Percentiles rank a stretch among this genome's conserved stretches.
Evolutionary conservation across 2,113 vertebrate species (phyloP).

Genomic region (Epinephelus fuscoguttatus): DNA sequence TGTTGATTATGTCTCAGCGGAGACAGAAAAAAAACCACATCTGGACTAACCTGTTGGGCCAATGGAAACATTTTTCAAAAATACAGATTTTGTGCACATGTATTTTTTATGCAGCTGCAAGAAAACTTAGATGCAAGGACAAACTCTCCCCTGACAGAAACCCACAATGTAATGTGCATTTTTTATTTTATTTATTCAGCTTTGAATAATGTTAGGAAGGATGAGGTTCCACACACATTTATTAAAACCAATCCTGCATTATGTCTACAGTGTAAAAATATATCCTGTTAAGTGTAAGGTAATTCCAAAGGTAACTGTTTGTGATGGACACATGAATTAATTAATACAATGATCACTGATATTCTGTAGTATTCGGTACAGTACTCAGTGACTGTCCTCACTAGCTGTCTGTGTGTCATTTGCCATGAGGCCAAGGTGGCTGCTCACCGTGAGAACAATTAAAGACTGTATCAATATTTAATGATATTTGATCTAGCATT

Average conservation of each 20-base stretch:
- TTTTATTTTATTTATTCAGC: neutral
- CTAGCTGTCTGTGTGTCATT: neutral
- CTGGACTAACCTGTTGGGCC: neutral
- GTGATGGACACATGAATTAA: neutral
- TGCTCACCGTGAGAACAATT: neutral
- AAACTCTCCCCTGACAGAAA: neutral
- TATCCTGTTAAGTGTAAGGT: neutral
- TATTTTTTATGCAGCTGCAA: neutral
- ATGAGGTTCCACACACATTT: neutral
- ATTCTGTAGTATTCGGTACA: neutral
- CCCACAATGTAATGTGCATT: constrained; percentile 2
- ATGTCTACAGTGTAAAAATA: neutral
- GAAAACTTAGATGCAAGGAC: neutral
- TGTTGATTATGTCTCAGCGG: constrained; percentile 8
- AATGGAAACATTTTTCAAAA: constrained; percentile 15
- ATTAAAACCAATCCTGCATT: neutral
- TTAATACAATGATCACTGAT: neutral
- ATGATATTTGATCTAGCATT: neutral
- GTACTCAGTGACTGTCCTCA: too few species aligned
- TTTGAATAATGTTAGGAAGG: neutral
- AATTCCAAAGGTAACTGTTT: neutral
- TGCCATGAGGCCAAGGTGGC: neutral
- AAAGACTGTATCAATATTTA: neutral
- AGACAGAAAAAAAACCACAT: neutral
- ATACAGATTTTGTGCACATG: neutral